Conservation (phyloP, 2,797 vertebrate species). For the Kryptolebias ocellatus region DNA sequence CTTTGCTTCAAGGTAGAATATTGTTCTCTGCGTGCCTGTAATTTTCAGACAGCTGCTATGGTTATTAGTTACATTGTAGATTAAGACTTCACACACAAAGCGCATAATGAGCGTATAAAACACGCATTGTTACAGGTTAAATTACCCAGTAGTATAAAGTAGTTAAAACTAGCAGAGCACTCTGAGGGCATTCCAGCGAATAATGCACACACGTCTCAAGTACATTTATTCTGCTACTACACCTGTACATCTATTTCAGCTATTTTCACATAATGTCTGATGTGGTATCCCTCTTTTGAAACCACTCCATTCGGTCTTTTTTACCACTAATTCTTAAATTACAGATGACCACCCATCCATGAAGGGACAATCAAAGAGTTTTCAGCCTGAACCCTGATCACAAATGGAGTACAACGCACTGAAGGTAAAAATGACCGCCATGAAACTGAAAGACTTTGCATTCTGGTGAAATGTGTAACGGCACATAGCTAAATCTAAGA, state of each 20-base stretch:
- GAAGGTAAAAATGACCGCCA: conserved; percentile 4
- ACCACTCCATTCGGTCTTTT: conserved; percentile 8
- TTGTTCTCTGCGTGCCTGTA: background rate
- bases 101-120: conserved; percentile 4
- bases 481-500: background rate
- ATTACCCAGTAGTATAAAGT: conserved; percentile 11
- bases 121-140: conserved; percentile 9
- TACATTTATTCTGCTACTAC: background rate
- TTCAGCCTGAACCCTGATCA: background rate
- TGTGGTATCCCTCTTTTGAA: background rate
- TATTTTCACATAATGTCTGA: background rate
- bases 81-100: conserved; percentile 17
- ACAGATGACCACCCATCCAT: background rate
- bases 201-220: background rate
- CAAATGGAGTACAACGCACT: conserved; percentile 1
- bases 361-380: background rate
- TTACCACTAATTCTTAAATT: conserved; percentile 9
- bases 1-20: background rate
- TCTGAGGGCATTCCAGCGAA: background rate
- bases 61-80: conserved; percentile 1
- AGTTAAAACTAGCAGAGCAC: conserved; percentile 3
- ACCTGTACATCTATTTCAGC: background rate
- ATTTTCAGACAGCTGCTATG: conserved; percentile 14
- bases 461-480: background rate
- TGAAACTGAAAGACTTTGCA: background rate